Evolutionary conservation across 2,797 vertebrate genomes (phyloP).

Genomic region (Hemibagrus guttatus): DNA sequence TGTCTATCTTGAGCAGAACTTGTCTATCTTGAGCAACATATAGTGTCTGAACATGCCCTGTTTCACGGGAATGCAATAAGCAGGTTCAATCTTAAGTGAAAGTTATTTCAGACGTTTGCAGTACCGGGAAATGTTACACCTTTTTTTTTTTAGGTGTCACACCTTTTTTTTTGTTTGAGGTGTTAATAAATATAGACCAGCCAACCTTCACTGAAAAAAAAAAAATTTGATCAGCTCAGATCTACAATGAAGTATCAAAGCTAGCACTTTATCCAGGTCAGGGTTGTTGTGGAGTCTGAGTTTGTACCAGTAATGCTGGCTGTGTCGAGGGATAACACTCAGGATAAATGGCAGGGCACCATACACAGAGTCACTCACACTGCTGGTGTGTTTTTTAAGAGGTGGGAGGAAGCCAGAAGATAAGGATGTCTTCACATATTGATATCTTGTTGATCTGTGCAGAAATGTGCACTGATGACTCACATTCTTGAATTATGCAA

Average conservation of each 20-base stretch:
- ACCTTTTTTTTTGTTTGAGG: background rate
- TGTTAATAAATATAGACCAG: background rate
- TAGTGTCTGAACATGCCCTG: background rate
- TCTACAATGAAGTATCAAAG: background rate
- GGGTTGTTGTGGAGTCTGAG: background rate
- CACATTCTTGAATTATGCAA: background rate
- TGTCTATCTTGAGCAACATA: background rate
- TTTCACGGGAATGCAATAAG: background rate
- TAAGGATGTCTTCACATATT: background rate
- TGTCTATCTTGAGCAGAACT: background rate
- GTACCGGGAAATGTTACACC: too few relatives aligned
- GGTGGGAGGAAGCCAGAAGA: too few relatives aligned
- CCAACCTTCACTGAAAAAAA: background rate
- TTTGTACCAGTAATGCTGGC: background rate
- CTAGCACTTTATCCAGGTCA: background rate
- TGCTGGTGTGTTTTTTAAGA: too few relatives aligned
- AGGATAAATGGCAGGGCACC: background rate
- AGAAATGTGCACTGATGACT: background rate
- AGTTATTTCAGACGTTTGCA: background rate
- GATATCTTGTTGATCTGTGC: background rate
- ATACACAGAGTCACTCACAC: background rate
- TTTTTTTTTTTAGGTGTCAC: background rate
- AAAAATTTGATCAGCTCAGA: too few relatives aligned
- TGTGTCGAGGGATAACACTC: background rate
- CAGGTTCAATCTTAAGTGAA: background rate